These are phyloP conservation scores for Matsumurasca onukii DNA, from an alignment of 1,140 invertebrate species.

Conservation along the genomic window DNA sequence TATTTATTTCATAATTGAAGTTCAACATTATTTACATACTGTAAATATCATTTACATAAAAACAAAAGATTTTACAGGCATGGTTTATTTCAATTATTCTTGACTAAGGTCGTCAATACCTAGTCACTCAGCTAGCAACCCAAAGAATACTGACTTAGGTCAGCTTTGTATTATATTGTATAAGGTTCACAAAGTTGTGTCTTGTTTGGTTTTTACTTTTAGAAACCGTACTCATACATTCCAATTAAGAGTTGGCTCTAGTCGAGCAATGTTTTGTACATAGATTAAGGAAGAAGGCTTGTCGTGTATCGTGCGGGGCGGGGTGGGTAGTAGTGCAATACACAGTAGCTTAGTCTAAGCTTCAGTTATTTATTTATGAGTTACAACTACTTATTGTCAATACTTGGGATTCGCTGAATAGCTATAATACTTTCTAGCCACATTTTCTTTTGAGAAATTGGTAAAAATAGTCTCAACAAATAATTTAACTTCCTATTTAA, in stretches of 20 bases:
- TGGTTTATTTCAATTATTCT: background rate
- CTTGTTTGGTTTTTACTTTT: background rate
- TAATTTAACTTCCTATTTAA: too few species aligned
- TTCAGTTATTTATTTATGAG: constrained; percentile 1
- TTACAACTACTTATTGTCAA: too few species aligned
- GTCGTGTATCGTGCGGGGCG: constrained; percentile 3
- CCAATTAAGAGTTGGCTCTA: constrained; percentile 1
- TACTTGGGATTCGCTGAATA: background rate
- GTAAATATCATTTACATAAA: too few species aligned
- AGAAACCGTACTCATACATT: constrained; percentile 9
- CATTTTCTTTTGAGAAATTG: too few species aligned
- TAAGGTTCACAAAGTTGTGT: too few species aligned
- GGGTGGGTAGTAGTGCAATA: constrained; percentile 18
- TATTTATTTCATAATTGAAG: too few species aligned
- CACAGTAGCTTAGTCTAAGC: background rate
- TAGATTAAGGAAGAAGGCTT: background rate
- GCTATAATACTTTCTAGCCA: too few species aligned
- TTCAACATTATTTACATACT: too few species aligned
- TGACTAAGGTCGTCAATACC: background rate
- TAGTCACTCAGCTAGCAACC: background rate
- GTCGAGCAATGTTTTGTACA: background rate
- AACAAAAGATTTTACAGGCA: background rate
- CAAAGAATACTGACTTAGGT: background rate
- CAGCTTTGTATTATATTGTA: too few species aligned
- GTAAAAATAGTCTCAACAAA: too few species aligned